Percentiles rank a stretch among this genome's conserved stretches.
Conservation (phyloP, 2,888 invertebrate genomes). For the Agrochola lychnidis region DNA sequence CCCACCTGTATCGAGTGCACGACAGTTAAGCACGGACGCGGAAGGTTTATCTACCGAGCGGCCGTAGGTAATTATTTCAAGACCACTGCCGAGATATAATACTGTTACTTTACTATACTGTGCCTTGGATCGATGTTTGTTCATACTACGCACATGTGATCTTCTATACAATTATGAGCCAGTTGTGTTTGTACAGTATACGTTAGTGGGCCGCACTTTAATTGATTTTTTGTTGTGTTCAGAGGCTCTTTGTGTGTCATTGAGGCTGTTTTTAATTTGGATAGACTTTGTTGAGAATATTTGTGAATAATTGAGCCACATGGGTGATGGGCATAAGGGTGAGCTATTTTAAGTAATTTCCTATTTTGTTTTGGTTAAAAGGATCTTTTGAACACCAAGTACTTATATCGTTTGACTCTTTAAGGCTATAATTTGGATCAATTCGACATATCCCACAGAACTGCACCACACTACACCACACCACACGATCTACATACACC, state of each 20-base stretch:
- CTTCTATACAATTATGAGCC: constrained; percentile 49
- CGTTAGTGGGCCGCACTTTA: constrained; percentile 38
- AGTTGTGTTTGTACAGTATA: constrained; percentile 47
- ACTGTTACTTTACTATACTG: no score
- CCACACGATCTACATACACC: no score
- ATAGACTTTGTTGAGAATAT: not conserved
- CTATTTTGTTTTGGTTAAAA: not conserved
- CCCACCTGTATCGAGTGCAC: no score
- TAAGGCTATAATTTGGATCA: not conserved
- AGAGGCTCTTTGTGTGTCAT: constrained; percentile 1
- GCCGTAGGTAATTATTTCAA: no score
- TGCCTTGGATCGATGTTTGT: constrained; percentile 37
- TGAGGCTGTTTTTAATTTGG: constrained; percentile 5
- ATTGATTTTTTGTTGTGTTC: constrained; percentile 42
- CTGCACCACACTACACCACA: no score
- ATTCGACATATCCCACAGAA: not conserved
- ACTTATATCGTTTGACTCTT: not conserved
- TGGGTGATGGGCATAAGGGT: not conserved
- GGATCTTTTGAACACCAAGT: not conserved
- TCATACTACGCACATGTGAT: constrained; percentile 52
- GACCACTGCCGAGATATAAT: no score
- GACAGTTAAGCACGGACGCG: no score
- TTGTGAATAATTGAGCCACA: not conserved
- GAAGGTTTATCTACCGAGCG: no score
- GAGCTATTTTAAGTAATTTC: not conserved